Base-by-base conservation (phyloP, 2,113 vertebrate species). In the Mastomys natalensis region DNA sequence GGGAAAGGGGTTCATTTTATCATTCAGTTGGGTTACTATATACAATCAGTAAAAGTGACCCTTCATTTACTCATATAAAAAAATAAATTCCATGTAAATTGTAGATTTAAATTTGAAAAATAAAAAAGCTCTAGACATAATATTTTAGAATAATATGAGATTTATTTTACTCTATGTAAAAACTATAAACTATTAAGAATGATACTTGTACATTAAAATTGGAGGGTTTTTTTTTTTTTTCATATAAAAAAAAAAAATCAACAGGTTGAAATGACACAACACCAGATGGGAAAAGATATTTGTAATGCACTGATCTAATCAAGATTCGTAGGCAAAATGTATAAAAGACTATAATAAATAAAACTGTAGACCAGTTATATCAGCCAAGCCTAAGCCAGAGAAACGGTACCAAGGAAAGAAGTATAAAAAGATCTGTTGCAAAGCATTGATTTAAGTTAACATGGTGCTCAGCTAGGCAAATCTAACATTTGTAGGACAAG, bases 11-110 rank as follows among this genome's bases (percentile, higher is more conserved):
- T 21, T 89, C 60, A 48, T 53, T 29, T 91, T 91, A 78, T 92
- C 15, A 53, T 62, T 72, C 87, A 89, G 19, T 66, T 80, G 31
- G 31, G 26, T 80, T 19, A 89, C 51, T 88, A 34, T 76, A n/a
- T 26, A 40, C n/a, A 58, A 31, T 87, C 81, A 82, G 55, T 89
- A 85, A 96, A 82, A 76, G 58, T 95, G 51, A 88, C 16, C 77
- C 6, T 87, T 90, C 4, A 37, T 87, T 40, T 11, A 81, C 48
- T 58, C 58, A 73, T 60, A 89, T 22, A 62, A 19, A 82, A 74
- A 96, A 68, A 37, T 91, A 7, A 96, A n/a, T 84, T 84, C 43
- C 45, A 73, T 22, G 3, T 89, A 16, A 86, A 89, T 62, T 78
- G 1, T 40, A 73, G 48, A 13, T 87, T 85, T 80, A 58, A 80